Conservation (phyloP, 1,140 invertebrate genomes). For the Lethrus apterus region DNA sequence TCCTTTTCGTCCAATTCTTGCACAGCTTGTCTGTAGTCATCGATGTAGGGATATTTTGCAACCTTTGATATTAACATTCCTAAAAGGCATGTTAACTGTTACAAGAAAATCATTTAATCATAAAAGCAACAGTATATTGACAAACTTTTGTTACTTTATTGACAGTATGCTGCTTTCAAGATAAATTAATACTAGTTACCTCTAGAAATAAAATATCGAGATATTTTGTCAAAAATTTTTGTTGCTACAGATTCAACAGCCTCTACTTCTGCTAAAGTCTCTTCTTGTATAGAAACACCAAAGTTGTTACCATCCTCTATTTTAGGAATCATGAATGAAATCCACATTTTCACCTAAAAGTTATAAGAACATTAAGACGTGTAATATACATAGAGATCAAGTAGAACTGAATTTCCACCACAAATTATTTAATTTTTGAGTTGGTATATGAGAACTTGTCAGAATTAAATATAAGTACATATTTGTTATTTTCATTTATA, state of each 20-base stretch:
- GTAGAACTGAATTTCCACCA: too few species aligned
- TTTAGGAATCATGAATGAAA: constrained; percentile 93
- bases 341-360: constrained; percentile 86
- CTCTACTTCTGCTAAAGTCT: constrained; percentile 87
- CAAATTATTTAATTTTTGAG: too few species aligned
- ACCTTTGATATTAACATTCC: constrained; percentile 73
- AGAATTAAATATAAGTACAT: too few species aligned
- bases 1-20: constrained; percentile 95
- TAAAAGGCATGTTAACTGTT: too few species aligned
- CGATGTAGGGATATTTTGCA: constrained; percentile 96
- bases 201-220: constrained; percentile 52
- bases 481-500: too few species aligned
- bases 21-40: constrained; percentile 90
- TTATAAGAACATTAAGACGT: constrained; percentile 4
- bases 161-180: too few species aligned
- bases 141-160: too few species aligned
- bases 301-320: constrained; percentile 98
- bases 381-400: not conserved
- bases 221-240: constrained; percentile 91
- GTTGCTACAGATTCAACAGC: constrained; percentile 91
- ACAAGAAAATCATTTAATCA: not conserved
- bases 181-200: too few species aligned
- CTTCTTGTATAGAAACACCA: constrained; percentile 93
- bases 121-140: too few species aligned
- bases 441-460: too few species aligned